Base-by-base conservation (phyloP, 2,888 invertebrate species). In the Hypomecis atomaria region DNA sequence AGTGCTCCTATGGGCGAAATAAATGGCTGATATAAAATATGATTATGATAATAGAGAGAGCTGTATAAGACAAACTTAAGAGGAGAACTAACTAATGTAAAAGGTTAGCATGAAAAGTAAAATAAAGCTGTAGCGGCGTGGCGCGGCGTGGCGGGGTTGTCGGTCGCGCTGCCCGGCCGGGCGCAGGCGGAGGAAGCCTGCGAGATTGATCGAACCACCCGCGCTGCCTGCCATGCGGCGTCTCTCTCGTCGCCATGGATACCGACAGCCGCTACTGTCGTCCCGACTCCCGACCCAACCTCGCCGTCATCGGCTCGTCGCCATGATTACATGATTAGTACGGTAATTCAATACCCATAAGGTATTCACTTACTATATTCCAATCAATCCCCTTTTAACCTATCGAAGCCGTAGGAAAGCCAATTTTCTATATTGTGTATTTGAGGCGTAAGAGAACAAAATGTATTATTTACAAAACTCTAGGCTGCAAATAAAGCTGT, bases 181-280 rank as follows among this genome's bases (percentile, higher is more conserved):
- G 82, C 72, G 79, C 78, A 76, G 77, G 82, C 76, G 83, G 23
- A 23, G 23, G 23, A 23, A 23, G 85, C 84, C 84, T 85, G 77
- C 79, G 80, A 79, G 86, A 91, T 91, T 91, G 90, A 90, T 91
- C 90, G 89, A 11, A 38, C 56, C 74, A 70, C 65, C 47, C 50
- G 50, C 50, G 59, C 52, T 40, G 47, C 48, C 71, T 67, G 75
- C 75, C 76, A 74, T 70, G 74, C 81, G 78, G 82, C 83, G 85
- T 80, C 83, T 80, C 83, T 78, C 69, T 76, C 76, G 89, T 91
- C 82, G 86, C 76, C 89, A 91, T 91, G 87, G 87, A 83, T 80
- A 91, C 90, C 86, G 88, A 80, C 88, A 82, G 78, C 79, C 81
- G 80, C 81, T 83, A 81, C 81, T 81, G 84, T 84, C 86, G 86